These are phyloP conservation scores for Cactoblastis cactorum DNA, from an alignment of 2,888 invertebrate species.

Conservation along the genomic window DNA sequence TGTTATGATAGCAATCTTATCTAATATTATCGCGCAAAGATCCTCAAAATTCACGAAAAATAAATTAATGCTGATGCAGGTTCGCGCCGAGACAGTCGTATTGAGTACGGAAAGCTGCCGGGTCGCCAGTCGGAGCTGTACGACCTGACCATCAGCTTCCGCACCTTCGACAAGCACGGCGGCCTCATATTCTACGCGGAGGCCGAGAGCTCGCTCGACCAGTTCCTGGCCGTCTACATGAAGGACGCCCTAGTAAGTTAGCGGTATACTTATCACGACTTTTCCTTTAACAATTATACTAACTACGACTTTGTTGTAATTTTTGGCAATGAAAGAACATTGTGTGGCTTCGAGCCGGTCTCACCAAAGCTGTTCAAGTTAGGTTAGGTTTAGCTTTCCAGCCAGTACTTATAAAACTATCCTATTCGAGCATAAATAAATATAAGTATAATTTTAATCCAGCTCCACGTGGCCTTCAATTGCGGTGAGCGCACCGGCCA, in stretches of 20 bases:
- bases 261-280: too few species aligned
- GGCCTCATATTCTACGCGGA: slow-evolving; percentile 92
- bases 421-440: not conserved
- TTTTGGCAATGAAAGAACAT: too few species aligned
- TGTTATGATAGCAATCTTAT: too few species aligned
- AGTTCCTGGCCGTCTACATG: slow-evolving; percentile 88
- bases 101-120: slow-evolving; percentile 83
- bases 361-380: too few species aligned
- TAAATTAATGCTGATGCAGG: too few species aligned
- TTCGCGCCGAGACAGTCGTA: slow-evolving; percentile 83
- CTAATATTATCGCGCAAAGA: too few species aligned
- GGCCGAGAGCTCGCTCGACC: slow-evolving; percentile 78
- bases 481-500: slow-evolving; percentile 82
- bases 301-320: too few species aligned
- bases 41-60: too few species aligned
- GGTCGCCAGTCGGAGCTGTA: slow-evolving; percentile 82
- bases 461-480: slow-evolving; percentile 85
- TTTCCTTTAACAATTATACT: too few species aligned
- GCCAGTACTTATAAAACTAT: not conserved
- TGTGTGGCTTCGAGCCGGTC: too few species aligned
- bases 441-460: slow-evolving; percentile 16
- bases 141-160: slow-evolving; percentile 88
- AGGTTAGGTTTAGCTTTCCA: not conserved
- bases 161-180: slow-evolving; percentile 84
- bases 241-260: slow-evolving; percentile 83